Evolutionary conservation across 30 jellyfish, hydroid and myxozoan genomes (phyloP).

Genomic region (Nemopilema nomurai): DNA sequence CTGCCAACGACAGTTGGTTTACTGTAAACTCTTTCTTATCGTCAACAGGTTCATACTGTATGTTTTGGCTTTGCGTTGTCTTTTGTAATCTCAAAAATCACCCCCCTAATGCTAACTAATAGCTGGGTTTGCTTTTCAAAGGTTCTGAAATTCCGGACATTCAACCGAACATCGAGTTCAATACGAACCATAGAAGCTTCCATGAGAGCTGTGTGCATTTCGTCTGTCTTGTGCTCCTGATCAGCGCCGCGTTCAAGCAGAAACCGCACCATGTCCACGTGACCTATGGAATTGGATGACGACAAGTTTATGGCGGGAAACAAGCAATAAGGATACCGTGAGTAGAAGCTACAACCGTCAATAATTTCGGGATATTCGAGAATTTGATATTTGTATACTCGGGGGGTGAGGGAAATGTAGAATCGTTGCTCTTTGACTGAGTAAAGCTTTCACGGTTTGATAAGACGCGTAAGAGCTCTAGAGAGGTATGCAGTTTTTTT

Average conservation of each 20-base stretch:
- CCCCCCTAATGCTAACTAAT: too few relatives aligned
- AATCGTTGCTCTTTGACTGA: too few relatives aligned
- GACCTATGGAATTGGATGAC: constrained; percentile 53
- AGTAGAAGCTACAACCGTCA: neutral
- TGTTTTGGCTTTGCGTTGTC: too few relatives aligned
- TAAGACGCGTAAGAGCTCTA: too few relatives aligned
- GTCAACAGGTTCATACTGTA: too few relatives aligned
- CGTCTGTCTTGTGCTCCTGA: constrained; percentile 98
- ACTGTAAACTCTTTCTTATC: too few relatives aligned
- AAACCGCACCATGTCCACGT: constrained; percentile 91
- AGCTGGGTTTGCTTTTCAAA: neutral
- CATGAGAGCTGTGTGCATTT: constrained; percentile 98
- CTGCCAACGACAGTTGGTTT: too few relatives aligned
- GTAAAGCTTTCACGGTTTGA: too few relatives aligned
- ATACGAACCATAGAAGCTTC: constrained; percentile 96
- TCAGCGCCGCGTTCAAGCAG: constrained; percentile 96
- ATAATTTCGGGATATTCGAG: neutral
- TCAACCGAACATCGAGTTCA: neutral
- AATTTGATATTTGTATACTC: constrained; percentile 2
- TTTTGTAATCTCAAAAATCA: too few relatives aligned
- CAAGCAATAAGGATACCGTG: neutral
- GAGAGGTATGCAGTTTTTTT: too few relatives aligned
- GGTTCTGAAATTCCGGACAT: neutral
- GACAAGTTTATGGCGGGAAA: neutral
- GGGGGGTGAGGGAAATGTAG: too few relatives aligned